Evolutionary conservation across 2,113 vertebrate species (phyloP).

Genomic region (Hippocampus comes): DNA sequence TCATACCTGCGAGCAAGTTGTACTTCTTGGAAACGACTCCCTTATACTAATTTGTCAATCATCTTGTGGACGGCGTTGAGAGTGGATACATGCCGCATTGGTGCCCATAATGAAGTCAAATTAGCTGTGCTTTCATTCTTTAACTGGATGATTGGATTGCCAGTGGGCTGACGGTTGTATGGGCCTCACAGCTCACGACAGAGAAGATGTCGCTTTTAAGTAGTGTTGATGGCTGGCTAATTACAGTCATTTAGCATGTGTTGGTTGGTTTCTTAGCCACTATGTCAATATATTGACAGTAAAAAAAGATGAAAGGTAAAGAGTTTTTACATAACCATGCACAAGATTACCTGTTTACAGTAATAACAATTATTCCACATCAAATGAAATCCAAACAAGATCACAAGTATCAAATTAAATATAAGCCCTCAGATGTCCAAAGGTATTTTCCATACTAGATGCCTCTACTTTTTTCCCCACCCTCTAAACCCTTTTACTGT

Average conservation of each 20-base stretch:
- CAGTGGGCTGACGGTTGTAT: constrained; percentile 1
- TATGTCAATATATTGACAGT: constrained; percentile 1
- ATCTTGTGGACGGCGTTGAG: background rate
- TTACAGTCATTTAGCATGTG: constrained; percentile 18
- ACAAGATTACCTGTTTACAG: constrained; percentile 20
- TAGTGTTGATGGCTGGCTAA: constrained; percentile 47
- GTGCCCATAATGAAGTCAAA: constrained; percentile 12
- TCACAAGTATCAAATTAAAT: constrained; percentile 14
- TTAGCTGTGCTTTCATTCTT: constrained; percentile 21
- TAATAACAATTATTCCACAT: constrained; percentile 3
- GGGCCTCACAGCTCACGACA: constrained; percentile 17
- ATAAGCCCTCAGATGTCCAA: constrained; percentile 4
- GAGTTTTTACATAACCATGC: background rate
- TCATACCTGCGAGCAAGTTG: constrained; percentile 10
- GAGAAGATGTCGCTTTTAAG: constrained; percentile 30
- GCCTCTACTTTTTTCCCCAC: too few species aligned
- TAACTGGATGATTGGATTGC: constrained; percentile 29
- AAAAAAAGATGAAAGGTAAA: background rate
- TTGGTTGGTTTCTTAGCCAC: constrained; percentile 18
- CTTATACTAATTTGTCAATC: constrained; percentile 45
- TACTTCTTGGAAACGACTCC: constrained; percentile 30
- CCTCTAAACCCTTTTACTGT: too few species aligned
- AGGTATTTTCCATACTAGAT: constrained; percentile 1
- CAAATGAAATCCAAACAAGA: constrained; percentile 30
- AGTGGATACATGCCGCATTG: constrained; percentile 10